Conservation (phyloP, 1,140 invertebrate species). For the Pristionchus pacificus region DNA sequence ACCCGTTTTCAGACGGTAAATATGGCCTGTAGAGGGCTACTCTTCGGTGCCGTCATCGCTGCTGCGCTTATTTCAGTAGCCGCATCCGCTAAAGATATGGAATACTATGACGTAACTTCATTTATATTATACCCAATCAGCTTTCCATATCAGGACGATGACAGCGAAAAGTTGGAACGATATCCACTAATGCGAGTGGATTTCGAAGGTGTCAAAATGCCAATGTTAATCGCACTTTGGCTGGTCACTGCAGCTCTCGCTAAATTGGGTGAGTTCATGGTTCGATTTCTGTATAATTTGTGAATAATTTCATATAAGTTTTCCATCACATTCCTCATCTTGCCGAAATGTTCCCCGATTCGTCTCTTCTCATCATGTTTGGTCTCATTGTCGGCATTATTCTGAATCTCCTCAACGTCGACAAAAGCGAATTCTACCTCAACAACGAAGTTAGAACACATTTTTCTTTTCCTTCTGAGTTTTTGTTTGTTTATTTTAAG, state of each 20-base stretch:
- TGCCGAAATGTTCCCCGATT: slow-evolving; percentile 38
- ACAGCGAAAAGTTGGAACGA: slow-evolving; percentile 15
- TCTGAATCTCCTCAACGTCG: slow-evolving; percentile 28
- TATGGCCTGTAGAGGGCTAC: no score
- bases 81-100: no score
- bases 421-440: slow-evolving; percentile 41
- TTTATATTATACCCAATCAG: no score
- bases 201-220: slow-evolving; percentile 34
- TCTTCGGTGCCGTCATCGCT: no score
- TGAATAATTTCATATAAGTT: slow-evolving; percentile 25
- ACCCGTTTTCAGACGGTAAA: no score
- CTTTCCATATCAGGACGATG: slow-evolving; percentile 11
- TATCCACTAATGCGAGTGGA: slow-evolving; percentile 24
- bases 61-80: no score
- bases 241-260: slow-evolving; percentile 32
- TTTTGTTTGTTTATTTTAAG: no score
- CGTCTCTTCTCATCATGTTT: slow-evolving; percentile 36
- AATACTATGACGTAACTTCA: no score
- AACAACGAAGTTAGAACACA: slow-evolving; percentile 36
- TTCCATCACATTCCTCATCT: slow-evolving; percentile 33
- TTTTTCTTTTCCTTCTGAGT: no score
- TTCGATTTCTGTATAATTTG: slow-evolving; percentile 12
- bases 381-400: slow-evolving; percentile 38
- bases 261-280: slow-evolving; percentile 32
- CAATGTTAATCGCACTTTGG: slow-evolving; percentile 32